Base-by-base conservation (phyloP, 92 coral and sea anemone genomes). In the Palythoa grandis region DNA sequence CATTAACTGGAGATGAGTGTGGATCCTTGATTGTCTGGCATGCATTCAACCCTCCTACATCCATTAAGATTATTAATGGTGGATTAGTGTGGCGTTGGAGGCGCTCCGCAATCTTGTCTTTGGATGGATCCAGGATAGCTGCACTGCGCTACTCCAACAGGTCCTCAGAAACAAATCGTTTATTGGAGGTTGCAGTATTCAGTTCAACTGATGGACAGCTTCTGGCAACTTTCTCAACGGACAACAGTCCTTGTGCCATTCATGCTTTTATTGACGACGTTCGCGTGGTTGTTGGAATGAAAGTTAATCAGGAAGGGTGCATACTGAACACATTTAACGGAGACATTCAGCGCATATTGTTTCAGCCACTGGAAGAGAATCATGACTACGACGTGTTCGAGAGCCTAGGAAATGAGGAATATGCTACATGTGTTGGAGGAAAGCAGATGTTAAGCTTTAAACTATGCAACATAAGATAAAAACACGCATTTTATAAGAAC, bases 21-120 rank as follows among this genome's bases (percentile, higher is more conserved):
- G 83, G 83, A 12, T 37, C 83, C 16, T 23, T 60, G 39, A 78
- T 78, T 78, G 83, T 78, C 72, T 78, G 83, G 83, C 83, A 78
- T 39, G 37, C 72, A 39, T 39, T 78, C 23, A 35, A 78, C 19
- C 83, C 83, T 11, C 56, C 83, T 66, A 78, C 56, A 39, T 40
- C 83, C 12, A 57, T 78, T n/a, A 78, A 40, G 56, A 63, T 78
- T 78, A 60, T 78, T 43, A n/a, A 61, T n/a, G 54, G 83, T 17
- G 83, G 72, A 78, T 78, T 14, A 38, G 57, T 65, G 60, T 78
- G 72, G 35, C 83, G 83, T 63, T 78, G 20, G 83, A 7, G 38
- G 1, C 56, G 56, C 54, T 78, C 83, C 5, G 43, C 35, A 9
- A 7, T 54, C n/a, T 14, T 78, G 14, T 78, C 83, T 29, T 53